Evolutionary conservation across 1,140 invertebrate species (phyloP).

Genomic region (Pteromalus puparum): DNA sequence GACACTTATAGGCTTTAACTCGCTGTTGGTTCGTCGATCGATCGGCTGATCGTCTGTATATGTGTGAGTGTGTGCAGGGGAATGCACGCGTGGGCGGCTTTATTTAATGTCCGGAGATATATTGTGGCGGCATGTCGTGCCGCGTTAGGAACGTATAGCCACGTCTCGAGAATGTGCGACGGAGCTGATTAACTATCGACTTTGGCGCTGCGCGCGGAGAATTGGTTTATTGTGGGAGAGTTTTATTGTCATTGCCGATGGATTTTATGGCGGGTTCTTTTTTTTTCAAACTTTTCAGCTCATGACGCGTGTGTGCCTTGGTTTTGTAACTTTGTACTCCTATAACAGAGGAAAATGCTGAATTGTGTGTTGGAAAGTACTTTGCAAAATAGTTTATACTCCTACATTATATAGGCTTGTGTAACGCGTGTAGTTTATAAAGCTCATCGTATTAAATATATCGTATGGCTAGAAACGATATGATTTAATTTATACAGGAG

Average conservation of each 20-base stretch:
- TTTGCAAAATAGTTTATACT: neutral
- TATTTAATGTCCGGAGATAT: constrained; percentile 7
- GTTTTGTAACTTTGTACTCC: too few relatives aligned
- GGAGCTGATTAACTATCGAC: constrained; percentile 1
- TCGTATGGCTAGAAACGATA: too few relatives aligned
- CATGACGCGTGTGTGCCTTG: too few relatives aligned
- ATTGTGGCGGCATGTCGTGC: neutral
- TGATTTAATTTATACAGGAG: neutral
- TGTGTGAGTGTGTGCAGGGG: neutral
- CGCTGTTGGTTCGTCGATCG: neutral
- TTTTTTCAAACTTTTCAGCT: neutral
- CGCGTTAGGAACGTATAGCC: neutral
- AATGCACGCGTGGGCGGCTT: constrained; percentile 18
- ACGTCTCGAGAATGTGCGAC: neutral
- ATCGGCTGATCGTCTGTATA: too few relatives aligned
- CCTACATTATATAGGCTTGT: neutral
- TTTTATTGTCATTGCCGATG: neutral
- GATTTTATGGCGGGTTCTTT: neutral
- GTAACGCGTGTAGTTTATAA: neutral
- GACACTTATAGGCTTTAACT: neutral
- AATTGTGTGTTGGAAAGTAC: neutral
- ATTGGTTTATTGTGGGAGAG: neutral
- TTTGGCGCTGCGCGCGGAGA: neutral
- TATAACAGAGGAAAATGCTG: too few relatives aligned
- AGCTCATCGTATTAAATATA: neutral